Evolutionary conservation across 2,888 invertebrate species (phyloP).

Genomic region (Drosophila anceps): DNA sequence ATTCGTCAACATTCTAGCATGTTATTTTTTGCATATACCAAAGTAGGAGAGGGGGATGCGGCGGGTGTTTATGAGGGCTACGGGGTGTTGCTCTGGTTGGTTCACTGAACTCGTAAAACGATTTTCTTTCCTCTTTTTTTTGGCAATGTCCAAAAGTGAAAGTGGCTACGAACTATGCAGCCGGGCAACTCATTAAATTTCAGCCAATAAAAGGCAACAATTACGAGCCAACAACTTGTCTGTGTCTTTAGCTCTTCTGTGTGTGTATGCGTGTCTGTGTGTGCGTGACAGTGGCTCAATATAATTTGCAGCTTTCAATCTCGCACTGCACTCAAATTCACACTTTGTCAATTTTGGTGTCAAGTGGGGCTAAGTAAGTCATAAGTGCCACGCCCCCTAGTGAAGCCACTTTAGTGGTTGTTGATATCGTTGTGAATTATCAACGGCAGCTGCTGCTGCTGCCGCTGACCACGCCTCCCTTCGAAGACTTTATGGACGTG

Average conservation of each 20-base stretch:
- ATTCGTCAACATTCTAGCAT: background rate
- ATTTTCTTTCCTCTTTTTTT: constrained; percentile 23
- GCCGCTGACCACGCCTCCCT: constrained; percentile 54
- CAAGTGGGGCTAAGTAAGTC: constrained; percentile 39
- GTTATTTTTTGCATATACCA: constrained; percentile 68
- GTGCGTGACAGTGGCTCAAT: constrained; percentile 38
- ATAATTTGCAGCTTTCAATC: constrained; percentile 61
- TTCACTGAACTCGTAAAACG: constrained; percentile 74
- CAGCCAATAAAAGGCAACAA: constrained; percentile 70
- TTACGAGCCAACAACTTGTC: constrained; percentile 41
- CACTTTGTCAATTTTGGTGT: constrained; percentile 43
- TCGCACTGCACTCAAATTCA: constrained; percentile 50
- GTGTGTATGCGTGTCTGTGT: constrained; percentile 7
- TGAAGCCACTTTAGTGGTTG: constrained; percentile 7
- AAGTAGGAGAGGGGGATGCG: background rate
- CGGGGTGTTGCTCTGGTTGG: constrained; percentile 22
- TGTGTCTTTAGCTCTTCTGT: constrained; percentile 33
- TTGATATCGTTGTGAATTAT: constrained; percentile 42
- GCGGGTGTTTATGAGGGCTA: background rate
- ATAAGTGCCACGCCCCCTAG: constrained; percentile 36
- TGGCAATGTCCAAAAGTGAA: constrained; percentile 62
- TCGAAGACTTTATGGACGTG: constrained; percentile 35
- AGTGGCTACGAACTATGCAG: constrained; percentile 68
- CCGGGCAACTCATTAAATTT: constrained; percentile 58
- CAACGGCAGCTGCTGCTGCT: constrained; percentile 43